phyloP scores from a whole-genome alignment of 2,888 invertebrate genomes.

The Prenolepis imparis region DNA sequence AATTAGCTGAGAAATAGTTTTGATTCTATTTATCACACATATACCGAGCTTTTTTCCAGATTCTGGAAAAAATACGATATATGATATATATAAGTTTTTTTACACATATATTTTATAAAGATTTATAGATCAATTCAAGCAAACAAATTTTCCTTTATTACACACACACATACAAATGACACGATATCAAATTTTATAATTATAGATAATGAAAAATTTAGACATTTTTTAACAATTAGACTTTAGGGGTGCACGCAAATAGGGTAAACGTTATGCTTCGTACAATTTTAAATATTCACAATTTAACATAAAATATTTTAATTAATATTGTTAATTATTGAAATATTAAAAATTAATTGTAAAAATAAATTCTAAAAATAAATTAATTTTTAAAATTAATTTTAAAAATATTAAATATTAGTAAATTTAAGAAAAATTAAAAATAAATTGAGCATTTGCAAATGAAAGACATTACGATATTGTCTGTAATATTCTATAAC shows the following conservation, averaged over 20 bases:
- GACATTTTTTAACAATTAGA: background rate
- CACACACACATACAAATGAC: background rate
- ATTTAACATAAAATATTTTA: background rate
- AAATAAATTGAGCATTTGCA: background rate
- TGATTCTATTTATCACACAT: background rate
- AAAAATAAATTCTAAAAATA: background rate
- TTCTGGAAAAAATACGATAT: too few relatives aligned
- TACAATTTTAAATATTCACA: constrained; percentile 5
- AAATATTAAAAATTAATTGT: background rate
- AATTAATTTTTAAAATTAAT: too few relatives aligned
- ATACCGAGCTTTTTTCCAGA: too few relatives aligned
- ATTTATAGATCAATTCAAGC: background rate
- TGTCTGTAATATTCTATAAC: background rate
- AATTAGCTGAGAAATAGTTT: background rate
- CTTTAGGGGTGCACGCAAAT: background rate
- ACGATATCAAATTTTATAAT: background rate
- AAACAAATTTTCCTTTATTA: background rate
- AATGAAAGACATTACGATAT: background rate
- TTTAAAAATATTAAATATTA: background rate
- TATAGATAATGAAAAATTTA: background rate
- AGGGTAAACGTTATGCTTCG: background rate
- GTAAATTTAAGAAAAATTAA: background rate
- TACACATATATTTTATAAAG: background rate
- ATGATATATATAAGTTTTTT: background rate
- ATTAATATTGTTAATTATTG: background rate